Percentiles rank a stretch among this genome's conserved stretches.
phyloP scores from a whole-genome alignment of 2,888 invertebrate genomes.

The Coleophora deauratella region DNA sequence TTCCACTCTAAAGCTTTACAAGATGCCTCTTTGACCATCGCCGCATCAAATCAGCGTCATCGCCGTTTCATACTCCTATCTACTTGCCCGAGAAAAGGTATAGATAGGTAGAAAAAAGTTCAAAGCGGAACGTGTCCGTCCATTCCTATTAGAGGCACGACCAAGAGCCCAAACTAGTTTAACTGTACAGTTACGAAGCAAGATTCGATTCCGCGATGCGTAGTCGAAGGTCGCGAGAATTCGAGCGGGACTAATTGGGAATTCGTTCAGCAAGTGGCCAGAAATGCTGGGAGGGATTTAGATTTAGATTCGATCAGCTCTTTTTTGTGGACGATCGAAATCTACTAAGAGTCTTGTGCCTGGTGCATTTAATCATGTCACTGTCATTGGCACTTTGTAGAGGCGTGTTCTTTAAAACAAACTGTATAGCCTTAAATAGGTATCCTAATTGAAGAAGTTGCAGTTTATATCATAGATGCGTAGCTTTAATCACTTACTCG shows the following conservation, averaged over 20 bases:
- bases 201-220: conserved; percentile 52
- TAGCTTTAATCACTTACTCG: no score
- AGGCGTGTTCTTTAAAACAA: no score
- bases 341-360: not conserved
- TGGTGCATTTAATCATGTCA: no score
- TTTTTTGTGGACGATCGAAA: conserved; percentile 15
- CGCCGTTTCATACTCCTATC: conserved; percentile 13
- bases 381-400: not conserved
- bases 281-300: not conserved
- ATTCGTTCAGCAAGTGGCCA: conserved; percentile 41
- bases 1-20: no score
- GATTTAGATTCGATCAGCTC: not conserved
- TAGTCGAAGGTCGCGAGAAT: conserved; percentile 58
- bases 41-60: not conserved
- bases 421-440: no score
- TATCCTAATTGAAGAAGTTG: no score
- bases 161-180: conserved; percentile 60
- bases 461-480: no score
- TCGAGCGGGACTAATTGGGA: conserved; percentile 47
- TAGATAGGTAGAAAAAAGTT: conserved; percentile 43
- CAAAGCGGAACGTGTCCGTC: conserved; percentile 44
- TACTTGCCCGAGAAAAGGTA: conserved; percentile 43
- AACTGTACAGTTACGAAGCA: conserved; percentile 55
- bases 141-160: conserved; percentile 54
- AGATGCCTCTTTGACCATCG: no score